phyloP scores from a whole-genome alignment of 2,888 invertebrate species.

The Drosophila neutralis region DNA sequence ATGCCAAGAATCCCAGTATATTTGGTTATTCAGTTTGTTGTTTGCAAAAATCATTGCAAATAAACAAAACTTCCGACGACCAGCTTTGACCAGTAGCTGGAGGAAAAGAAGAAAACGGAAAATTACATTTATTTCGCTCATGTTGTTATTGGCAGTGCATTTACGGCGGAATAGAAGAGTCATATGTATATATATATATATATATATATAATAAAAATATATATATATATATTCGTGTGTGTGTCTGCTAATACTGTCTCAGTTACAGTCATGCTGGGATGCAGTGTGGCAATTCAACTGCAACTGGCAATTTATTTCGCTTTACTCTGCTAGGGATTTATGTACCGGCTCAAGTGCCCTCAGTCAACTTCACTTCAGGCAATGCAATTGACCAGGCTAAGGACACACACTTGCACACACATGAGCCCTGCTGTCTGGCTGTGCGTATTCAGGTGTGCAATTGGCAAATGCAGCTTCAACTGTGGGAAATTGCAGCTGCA shows the following conservation, averaged over 20 bases:
- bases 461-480: slow-evolving; percentile 54
- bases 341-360: slow-evolving; percentile 29
- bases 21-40: slow-evolving; percentile 21
- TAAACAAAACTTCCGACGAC: slow-evolving; percentile 31
- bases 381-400: slow-evolving; percentile 41
- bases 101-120: slow-evolving; percentile 28
- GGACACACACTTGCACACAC: slow-evolving; percentile 7
- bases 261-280: slow-evolving; percentile 34
- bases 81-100: slow-evolving; percentile 20
- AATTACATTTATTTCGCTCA: slow-evolving; percentile 8
- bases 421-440: slow-evolving; percentile 7
- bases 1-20: slow-evolving; percentile 5
- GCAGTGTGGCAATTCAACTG: slow-evolving; percentile 28
- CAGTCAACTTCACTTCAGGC: slow-evolving; percentile 26
- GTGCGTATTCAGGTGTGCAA: slow-evolving; percentile 74
- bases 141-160: slow-evolving; percentile 29
- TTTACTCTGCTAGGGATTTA: slow-evolving; percentile 39
- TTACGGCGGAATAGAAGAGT: slow-evolving; percentile 16
- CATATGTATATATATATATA: slow-evolving; percentile 3
- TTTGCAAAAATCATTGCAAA: slow-evolving; percentile 11
- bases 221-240: slow-evolving; percentile 1
- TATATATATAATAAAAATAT: not conserved
- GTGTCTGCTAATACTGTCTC: slow-evolving; percentile 55
- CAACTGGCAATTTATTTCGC: slow-evolving; percentile 71
- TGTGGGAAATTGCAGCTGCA: slow-evolving; percentile 38